phyloP scores from a whole-genome alignment of 2,888 invertebrate genomes.

The Pycnomerus fuliginosus region DNA sequence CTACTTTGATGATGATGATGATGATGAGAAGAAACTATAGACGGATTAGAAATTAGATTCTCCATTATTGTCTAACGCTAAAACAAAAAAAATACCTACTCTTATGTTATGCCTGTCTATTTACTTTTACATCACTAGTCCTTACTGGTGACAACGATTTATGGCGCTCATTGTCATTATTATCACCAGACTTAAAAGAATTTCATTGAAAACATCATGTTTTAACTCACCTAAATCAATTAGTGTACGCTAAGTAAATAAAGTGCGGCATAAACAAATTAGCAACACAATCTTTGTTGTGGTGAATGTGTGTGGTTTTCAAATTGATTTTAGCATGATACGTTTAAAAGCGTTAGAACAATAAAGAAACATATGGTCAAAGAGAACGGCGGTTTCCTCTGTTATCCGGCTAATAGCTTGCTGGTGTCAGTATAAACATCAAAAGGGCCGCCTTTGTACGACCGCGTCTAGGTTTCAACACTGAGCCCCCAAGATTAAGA shows the following conservation, averaged over 20 bases:
- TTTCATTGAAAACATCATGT: background rate
- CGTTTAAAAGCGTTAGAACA: conserved; percentile 23
- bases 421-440: conserved; percentile 12
- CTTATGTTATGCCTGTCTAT: too few species aligned
- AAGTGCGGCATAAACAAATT: conserved; percentile 22
- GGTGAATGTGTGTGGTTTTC: conserved; percentile 4
- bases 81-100: too few species aligned
- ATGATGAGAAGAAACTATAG: too few species aligned
- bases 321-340: conserved; percentile 21
- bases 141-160: too few species aligned
- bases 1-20: too few species aligned
- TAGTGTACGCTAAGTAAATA: conserved; percentile 13
- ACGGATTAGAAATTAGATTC: too few species aligned
- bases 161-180: background rate
- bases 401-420: conserved; percentile 9
- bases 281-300: conserved; percentile 12
- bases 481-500: conserved; percentile 1
- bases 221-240: conserved; percentile 14
- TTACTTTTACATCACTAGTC: too few species aligned
- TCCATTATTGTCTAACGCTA: too few species aligned
- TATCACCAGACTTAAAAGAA: background rate
- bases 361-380: conserved; percentile 13
- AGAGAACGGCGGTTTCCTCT: conserved; percentile 6
- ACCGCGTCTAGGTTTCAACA: conserved; percentile 2
- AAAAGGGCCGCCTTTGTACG: conserved; percentile 12